These are phyloP conservation scores for Apostichopus californicus DNA, from an alignment of 35 echinoderm and acorn worm genomes.

Conservation along the genomic window DNA sequence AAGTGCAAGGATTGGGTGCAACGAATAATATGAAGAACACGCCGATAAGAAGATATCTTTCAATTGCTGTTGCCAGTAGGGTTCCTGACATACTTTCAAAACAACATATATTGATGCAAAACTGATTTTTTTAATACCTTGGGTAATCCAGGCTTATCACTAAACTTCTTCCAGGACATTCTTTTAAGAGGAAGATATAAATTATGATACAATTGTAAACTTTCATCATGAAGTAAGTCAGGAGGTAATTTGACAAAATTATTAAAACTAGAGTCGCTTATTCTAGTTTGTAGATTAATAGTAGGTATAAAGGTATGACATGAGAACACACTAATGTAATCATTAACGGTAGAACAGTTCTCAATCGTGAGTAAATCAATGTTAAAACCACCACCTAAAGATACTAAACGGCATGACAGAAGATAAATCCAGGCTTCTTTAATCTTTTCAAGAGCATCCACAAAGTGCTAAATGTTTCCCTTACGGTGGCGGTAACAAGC, in stretches of 20 bases:
- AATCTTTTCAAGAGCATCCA: conserved; percentile 5
- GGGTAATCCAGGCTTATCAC: background rate
- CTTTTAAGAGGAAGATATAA: background rate
- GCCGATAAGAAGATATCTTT: background rate
- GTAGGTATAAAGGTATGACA: background rate
- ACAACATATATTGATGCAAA: background rate
- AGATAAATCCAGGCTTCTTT: background rate
- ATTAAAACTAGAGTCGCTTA: background rate
- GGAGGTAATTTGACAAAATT: background rate
- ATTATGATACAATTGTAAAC: background rate
- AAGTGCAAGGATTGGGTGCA: background rate
- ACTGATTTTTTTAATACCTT: background rate
- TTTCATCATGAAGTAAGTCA: background rate
- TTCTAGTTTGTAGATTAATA: background rate
- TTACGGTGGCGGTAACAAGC: conserved; percentile 4
- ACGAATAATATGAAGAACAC: background rate
- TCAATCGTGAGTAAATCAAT: background rate
- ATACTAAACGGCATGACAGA: background rate
- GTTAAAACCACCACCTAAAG: background rate
- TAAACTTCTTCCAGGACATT: background rate
- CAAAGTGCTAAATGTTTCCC: conserved; percentile 1
- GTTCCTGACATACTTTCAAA: conserved; percentile 1
- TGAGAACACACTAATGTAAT: background rate
- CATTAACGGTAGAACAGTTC: background rate
- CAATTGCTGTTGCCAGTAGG: background rate